These are phyloP conservation scores for Eclectus roratus DNA, from an alignment of 2,113 vertebrate genomes.

Conservation along the genomic window DNA sequence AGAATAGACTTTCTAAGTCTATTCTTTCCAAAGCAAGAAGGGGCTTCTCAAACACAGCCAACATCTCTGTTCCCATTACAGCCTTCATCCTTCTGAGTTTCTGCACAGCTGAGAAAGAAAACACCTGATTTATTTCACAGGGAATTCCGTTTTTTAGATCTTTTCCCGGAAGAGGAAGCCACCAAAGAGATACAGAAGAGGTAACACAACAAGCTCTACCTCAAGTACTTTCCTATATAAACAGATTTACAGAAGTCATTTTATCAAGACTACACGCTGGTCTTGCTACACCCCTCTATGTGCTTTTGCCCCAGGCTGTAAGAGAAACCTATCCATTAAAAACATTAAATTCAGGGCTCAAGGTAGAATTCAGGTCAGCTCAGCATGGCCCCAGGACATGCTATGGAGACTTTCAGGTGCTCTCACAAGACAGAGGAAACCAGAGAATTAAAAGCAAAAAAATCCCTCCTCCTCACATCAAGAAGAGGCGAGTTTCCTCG, in stretches of 20 bases:
- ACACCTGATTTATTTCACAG: not conserved
- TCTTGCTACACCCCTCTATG: not conserved
- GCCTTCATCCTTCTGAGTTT: not conserved
- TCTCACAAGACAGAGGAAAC: not conserved
- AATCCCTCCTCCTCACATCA: not conserved
- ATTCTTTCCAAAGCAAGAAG: not conserved
- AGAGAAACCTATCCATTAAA: not conserved
- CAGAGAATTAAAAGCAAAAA: rapidly evolving
- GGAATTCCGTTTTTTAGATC: not conserved
- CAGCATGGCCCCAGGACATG: rapidly evolving
- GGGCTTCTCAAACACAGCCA: not conserved
- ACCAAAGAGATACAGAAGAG: not conserved
- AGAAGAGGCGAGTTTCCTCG: not conserved
- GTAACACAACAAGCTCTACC: not conserved
- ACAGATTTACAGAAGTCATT: not conserved
- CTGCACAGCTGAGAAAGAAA: not conserved
- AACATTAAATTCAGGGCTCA: not conserved
- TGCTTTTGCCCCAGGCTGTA: not conserved
- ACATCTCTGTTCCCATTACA: rapidly evolving
- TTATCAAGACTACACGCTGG: not conserved
- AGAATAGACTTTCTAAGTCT: not conserved
- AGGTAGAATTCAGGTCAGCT: not conserved
- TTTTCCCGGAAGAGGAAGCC: not conserved
- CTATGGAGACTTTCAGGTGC: not conserved
- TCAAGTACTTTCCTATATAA: not conserved